Evolutionary conservation across 2,113 vertebrate genomes (phyloP).

Genomic region (Dicerorhinus sumatrensis): DNA sequence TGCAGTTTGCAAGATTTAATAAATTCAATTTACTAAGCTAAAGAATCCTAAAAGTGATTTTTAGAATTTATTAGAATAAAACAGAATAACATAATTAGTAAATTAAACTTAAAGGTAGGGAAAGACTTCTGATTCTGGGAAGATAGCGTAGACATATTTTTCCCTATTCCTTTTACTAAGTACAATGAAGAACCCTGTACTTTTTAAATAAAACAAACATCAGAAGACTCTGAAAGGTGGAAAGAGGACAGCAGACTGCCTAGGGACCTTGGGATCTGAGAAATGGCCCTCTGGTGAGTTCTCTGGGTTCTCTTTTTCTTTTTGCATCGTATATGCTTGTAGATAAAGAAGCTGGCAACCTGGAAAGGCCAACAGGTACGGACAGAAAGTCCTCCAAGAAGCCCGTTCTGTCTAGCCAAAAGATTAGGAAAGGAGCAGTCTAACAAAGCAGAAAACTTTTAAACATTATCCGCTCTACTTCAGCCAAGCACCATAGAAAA

Average conservation of each 20-base stretch:
- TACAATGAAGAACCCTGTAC: not conserved
- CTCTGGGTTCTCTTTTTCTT: not conserved
- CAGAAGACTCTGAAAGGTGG: not conserved
- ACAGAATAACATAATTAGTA: not conserved
- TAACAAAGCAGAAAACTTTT: not conserved
- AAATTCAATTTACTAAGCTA: not conserved
- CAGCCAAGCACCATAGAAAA: not conserved
- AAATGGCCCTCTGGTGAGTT: not conserved
- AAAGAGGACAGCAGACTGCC: not conserved
- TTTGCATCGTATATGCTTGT: not conserved
- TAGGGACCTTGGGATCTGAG: too few relatives aligned
- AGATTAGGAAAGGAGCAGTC: not conserved
- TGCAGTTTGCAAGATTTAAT: not conserved
- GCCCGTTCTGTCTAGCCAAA: not conserved
- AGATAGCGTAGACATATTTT: not conserved
- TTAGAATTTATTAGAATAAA: constrained; percentile 8
- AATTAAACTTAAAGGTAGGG: not conserved
- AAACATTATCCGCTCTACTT: not conserved
- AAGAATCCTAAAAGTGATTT: not conserved
- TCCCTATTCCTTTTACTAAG: not conserved
- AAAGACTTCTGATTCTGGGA: not conserved
- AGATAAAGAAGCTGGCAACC: not conserved
- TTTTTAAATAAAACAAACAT: not conserved
- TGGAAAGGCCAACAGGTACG: not conserved
- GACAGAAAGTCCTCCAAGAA: not conserved